Evolutionary conservation across 2,113 vertebrate species (phyloP).

Genomic region (Phylloscopus whistleri): DNA sequence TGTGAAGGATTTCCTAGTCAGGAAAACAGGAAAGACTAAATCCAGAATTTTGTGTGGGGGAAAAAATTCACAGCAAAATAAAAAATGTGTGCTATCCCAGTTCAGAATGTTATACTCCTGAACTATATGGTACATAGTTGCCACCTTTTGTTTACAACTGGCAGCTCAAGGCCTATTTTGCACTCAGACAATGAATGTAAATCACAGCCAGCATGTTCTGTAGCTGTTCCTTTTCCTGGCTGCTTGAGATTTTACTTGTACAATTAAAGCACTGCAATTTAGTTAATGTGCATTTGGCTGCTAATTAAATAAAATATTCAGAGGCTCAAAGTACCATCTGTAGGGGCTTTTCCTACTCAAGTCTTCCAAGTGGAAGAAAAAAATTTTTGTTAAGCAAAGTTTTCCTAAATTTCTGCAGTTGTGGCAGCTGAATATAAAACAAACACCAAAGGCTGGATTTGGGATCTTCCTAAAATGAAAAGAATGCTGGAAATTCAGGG

Average conservation of each 20-base stretch:
- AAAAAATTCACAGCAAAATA: background rate
- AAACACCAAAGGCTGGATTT: background rate
- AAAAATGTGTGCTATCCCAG: background rate
- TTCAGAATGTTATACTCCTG: background rate
- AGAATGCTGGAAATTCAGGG: background rate
- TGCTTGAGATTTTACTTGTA: background rate
- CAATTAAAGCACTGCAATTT: background rate
- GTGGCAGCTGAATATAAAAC: background rate
- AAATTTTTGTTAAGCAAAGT: background rate
- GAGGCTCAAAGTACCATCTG: background rate
- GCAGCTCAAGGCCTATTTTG: background rate
- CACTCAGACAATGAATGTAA: background rate
- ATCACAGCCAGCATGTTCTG: background rate
- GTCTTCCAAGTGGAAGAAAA: background rate
- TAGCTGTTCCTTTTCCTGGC: background rate
- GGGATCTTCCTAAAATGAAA: background rate
- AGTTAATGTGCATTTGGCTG: background rate
- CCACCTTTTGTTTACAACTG: background rate
- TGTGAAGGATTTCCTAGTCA: background rate
- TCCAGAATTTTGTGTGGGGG: rapidly evolving
- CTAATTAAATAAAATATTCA: background rate
- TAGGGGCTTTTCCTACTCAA: background rate
- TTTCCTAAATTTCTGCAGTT: background rate
- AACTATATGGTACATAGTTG: background rate
- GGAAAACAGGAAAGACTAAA: background rate